Evolutionary conservation across 2,888 invertebrate species (phyloP), one percentile per base, ranked within the genome.

Genomic region (Fissipunctia ypsillon): DNA sequence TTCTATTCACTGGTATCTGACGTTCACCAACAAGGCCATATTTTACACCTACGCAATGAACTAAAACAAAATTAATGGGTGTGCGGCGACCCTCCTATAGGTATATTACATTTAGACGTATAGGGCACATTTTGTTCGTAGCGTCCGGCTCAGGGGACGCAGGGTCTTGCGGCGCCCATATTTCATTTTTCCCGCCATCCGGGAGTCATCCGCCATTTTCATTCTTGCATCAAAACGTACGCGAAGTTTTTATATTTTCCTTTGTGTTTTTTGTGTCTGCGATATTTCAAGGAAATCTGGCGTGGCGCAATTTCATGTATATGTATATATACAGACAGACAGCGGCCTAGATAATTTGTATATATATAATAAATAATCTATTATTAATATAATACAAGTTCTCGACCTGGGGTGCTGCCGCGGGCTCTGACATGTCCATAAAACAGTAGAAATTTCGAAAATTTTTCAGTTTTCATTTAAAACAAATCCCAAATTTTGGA

Each of bases 151-250:
- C 79, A 64, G 72, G 85, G 87, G 81, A 76, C 83, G 79, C 80
- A 41, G 83, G 74, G 87, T 86, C 84, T 90, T 90, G 90, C 89
- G 91, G 90, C 91, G 80, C 90, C 92, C 91, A 93, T 93, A 92
- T 93, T 94, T 94, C 92, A 94, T 94, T 91, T 93, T 92, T 89
- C 90, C 91, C 91, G 90, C 90, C 90, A 89, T 87, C 90, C 88
- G 86, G 91, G 89, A 89, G 80, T 85, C 88, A 89, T 90, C 89
- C 91, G 90, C 92, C 91, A 91, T 93, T 92, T 93, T 92, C 89
- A 88, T 91, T 90, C 87, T 89, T 88, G 87, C 89, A 89, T 90
- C 87, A 88, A 88, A 88, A 87, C 81, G 84, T 85, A 88, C 84
- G 70, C 82, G 81, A 85, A 89, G 88, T 90, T 89, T 88, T 88